Conservation (phyloP, 2,888 invertebrate species). For the Ypsolopha sequella region DNA sequence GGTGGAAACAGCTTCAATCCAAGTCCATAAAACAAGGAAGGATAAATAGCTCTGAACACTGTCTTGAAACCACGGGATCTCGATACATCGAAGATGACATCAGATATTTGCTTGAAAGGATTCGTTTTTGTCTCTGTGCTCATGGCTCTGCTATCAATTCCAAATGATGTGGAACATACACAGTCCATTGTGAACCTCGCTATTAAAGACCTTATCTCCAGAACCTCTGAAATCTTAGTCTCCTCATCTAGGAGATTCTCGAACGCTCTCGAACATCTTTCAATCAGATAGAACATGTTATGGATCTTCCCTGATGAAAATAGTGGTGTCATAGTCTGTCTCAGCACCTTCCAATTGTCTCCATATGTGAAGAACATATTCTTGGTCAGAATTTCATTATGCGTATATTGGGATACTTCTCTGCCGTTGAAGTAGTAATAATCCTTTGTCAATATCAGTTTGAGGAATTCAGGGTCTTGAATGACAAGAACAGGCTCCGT, state of each 20-base stretch:
- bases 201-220: conserved; percentile 15
- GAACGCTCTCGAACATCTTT: conserved; percentile 16
- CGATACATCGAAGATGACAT: conserved; percentile 15
- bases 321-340: conserved; percentile 21
- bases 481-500: conserved; percentile 14
- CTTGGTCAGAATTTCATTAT: conserved; percentile 16
- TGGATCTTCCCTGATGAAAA: conserved; percentile 23
- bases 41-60: conserved; percentile 22
- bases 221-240: conserved; percentile 7
- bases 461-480: conserved; percentile 20
- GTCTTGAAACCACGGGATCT: conserved; percentile 13
- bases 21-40: conserved; percentile 22
- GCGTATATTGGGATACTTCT: conserved; percentile 15
- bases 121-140: conserved; percentile 14
- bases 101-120: conserved; percentile 21
- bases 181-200: conserved; percentile 24
- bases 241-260: conserved; percentile 14
- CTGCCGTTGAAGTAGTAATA: conserved; percentile 22
- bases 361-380: conserved; percentile 21
- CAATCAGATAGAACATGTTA: conserved; percentile 23
- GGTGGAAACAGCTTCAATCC: conserved; percentile 17
- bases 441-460: conserved; percentile 21
- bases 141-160: conserved; percentile 25
- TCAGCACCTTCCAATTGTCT: conserved; percentile 20
- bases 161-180: conserved; percentile 24